Evolutionary conservation across 2,888 invertebrate species (phyloP).

Genomic region (Eupithecia dodoneata): DNA sequence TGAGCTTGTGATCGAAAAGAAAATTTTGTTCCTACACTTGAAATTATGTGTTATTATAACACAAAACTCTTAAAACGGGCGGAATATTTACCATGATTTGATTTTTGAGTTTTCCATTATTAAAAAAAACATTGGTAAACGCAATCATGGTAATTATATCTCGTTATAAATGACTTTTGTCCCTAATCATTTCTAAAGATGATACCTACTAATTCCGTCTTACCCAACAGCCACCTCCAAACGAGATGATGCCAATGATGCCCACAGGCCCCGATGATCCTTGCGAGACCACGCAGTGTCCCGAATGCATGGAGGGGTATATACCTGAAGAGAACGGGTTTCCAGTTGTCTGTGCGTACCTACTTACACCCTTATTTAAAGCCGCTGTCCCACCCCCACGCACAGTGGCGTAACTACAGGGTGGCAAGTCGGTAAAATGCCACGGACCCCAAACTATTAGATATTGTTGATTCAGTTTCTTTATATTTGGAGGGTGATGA

Average conservation of each 20-base stretch:
- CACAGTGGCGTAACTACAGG: too few relatives aligned
- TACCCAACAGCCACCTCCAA: constrained; percentile 67
- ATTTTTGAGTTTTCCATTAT: too few relatives aligned
- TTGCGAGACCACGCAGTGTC: constrained; percentile 74
- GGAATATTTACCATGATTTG: too few relatives aligned
- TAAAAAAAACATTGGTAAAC: too few relatives aligned
- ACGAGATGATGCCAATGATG: constrained; percentile 68
- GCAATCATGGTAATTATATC: too few relatives aligned
- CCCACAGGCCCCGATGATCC: constrained; percentile 72
- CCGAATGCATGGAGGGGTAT: constrained; percentile 69
- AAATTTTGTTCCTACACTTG: background rate
- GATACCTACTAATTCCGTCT: background rate
- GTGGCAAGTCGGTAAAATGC: too few relatives aligned
- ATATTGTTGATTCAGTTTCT: too few relatives aligned
- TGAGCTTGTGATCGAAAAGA: background rate
- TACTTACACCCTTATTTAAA: background rate
- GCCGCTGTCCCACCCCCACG: background rate
- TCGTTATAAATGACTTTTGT: background rate
- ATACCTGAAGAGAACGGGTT: constrained; percentile 35
- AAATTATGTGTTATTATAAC: too few relatives aligned
- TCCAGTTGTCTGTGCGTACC: constrained; percentile 29
- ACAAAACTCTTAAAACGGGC: too few relatives aligned
- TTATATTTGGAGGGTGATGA: too few relatives aligned
- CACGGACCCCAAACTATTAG: too few relatives aligned
- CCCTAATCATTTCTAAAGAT: background rate